These are phyloP conservation scores for Cenopis cana DNA, from an alignment of 2,888 invertebrate genomes.

Conservation along the genomic window DNA sequence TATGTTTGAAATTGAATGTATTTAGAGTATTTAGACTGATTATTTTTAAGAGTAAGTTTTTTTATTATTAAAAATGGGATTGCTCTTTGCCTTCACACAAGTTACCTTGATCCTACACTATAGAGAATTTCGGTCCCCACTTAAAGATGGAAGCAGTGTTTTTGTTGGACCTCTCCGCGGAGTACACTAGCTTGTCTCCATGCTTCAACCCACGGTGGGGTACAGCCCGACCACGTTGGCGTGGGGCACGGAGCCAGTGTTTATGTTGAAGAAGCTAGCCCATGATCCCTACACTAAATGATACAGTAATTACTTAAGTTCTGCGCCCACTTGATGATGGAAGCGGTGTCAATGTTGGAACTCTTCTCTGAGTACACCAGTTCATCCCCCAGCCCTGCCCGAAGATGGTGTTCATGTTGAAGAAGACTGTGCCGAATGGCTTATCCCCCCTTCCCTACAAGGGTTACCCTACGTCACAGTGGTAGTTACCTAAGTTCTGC, in stretches of 20 bases:
- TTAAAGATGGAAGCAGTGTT: neutral
- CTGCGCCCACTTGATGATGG: no score
- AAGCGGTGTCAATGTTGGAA: no score
- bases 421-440: no score
- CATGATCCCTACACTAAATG: no score
- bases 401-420: no score
- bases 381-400: no score
- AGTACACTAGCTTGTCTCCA: neutral
- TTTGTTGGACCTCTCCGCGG: neutral
- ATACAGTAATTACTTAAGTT: no score
- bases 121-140: neutral
- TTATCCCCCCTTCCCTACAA: neutral
- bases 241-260: constrained; percentile 91
- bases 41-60: no score
- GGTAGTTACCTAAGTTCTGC: constrained; percentile 85
- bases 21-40: no score
- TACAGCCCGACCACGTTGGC: constrained; percentile 89
- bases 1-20: neutral
- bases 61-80: no score
- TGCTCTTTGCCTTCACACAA: neutral
- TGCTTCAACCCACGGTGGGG: constrained; percentile 60
- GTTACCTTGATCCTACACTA: neutral
- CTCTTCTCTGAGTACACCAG: no score
- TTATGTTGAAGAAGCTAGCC: constrained; percentile 94
- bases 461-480: neutral